A percentile compares a stretch with the other conserved stretches of the same genome.
Conservation (phyloP, 2,888 invertebrate species). For the Onthophagus sagittarius region DNA sequence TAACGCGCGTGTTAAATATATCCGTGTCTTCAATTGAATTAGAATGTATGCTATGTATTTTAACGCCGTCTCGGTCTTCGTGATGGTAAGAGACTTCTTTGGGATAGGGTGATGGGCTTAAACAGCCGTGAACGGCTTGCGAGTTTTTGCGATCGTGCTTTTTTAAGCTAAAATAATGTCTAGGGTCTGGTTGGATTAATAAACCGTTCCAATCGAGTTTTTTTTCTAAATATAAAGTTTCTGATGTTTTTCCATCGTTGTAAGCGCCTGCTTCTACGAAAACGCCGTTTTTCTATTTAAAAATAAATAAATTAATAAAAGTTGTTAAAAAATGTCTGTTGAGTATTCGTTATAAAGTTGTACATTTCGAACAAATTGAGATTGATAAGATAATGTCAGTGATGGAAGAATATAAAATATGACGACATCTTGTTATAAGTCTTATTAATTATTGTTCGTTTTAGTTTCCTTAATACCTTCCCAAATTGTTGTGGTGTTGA, state of each 20-base stretch:
- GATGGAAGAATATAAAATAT: too few relatives aligned
- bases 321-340: too few relatives aligned
- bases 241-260: constrained; percentile 56
- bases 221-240: constrained; percentile 68
- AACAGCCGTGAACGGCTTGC: constrained; percentile 71
- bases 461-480: too few relatives aligned
- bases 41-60: constrained; percentile 51
- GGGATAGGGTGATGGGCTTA: constrained; percentile 72
- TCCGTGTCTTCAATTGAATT: constrained; percentile 55
- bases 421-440: too few relatives aligned
- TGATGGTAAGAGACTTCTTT: constrained; percentile 63
- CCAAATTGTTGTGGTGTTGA: too few relatives aligned
- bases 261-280: constrained; percentile 69
- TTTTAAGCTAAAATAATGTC: constrained; percentile 67
- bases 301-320: constrained; percentile 9
- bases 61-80: constrained; percentile 49
- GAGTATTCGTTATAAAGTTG: too few relatives aligned
- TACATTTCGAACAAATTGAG: too few relatives aligned
- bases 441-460: too few relatives aligned
- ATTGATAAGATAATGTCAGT: too few relatives aligned
- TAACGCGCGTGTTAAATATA: constrained; percentile 68
- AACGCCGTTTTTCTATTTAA: constrained; percentile 60
- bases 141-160: constrained; percentile 57
- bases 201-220: constrained; percentile 72
- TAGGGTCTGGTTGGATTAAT: constrained; percentile 70